phyloP scores from a whole-genome alignment of 2,113 vertebrate species.

The Furnarius figulus region DNA sequence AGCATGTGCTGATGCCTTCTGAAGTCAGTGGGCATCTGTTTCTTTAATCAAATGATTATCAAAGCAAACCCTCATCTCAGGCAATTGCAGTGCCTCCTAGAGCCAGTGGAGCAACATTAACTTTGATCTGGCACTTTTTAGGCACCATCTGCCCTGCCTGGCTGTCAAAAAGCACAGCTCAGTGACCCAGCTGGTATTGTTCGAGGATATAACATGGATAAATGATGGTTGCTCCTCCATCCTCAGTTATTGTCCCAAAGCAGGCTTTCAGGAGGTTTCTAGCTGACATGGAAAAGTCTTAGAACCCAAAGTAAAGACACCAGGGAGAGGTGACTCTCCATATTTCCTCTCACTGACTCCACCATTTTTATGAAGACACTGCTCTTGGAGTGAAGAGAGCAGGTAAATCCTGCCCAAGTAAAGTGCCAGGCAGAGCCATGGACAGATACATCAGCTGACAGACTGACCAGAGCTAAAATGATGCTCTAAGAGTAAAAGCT shows the following conservation, averaged over 20 bases:
- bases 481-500: not conserved
- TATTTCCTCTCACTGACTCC: not conserved
- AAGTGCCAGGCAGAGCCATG: fast-evolving
- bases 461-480: not conserved
- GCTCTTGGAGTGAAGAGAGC: not conserved
- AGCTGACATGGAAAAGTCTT: not conserved
- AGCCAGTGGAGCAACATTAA: not conserved
- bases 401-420: not conserved
- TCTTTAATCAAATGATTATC: not conserved
- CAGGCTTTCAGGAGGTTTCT: not conserved
- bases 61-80: not conserved
- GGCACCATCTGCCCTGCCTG: not conserved
- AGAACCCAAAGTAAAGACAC: not conserved
- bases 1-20: not conserved
- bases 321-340: not conserved
- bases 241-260: not conserved
- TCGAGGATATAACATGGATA: not conserved
- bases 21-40: not conserved
- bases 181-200: not conserved
- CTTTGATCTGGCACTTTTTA: slow-evolving; percentile 20
- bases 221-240: not conserved
- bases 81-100: not conserved
- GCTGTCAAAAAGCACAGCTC: not conserved
- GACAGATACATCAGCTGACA: not conserved
- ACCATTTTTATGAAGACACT: not conserved